Percentiles rank a stretch among this genome's conserved stretches.
phyloP scores from a whole-genome alignment of 2,888 invertebrate genomes.

The Philonicus albiceps region DNA sequence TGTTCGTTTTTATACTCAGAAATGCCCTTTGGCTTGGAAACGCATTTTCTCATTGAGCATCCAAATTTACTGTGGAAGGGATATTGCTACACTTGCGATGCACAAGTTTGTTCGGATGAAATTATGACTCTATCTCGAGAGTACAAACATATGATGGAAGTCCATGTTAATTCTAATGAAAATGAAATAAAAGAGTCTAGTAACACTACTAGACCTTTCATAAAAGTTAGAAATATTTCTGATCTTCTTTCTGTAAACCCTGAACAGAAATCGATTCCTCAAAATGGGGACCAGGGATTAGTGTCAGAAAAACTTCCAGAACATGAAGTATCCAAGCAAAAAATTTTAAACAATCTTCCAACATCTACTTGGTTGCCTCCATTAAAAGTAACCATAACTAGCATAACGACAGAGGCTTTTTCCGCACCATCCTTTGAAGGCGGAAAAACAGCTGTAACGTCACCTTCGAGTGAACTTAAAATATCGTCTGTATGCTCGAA shows the following conservation, averaged over 20 bases:
- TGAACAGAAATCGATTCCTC: conserved; percentile 3
- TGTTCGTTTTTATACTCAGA: conserved; percentile 59
- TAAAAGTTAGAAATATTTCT: conserved; percentile 63
- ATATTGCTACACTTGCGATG: conserved; percentile 65
- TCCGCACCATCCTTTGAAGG: not conserved
- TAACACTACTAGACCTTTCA: conserved; percentile 30
- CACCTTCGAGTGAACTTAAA: not conserved
- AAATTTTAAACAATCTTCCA: not conserved
- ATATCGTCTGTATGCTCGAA: not conserved
- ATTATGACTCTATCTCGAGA: conserved; percentile 50
- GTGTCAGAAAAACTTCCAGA: not conserved
- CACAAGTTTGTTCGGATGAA: conserved; percentile 43
- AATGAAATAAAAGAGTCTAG: not conserved
- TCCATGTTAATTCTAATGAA: conserved; percentile 46
- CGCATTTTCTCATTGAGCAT: conserved; percentile 58
- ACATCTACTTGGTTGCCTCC: not conserved
- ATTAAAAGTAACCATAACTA: not conserved
- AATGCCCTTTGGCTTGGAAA: conserved; percentile 56
- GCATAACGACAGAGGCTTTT: not conserved
- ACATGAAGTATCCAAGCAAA: not conserved
- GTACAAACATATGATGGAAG: conserved; percentile 55
- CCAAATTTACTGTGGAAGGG: conserved; percentile 67
- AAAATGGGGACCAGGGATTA: not conserved
- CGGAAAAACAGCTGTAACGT: not conserved
- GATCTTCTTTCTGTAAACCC: conserved; percentile 60